These are phyloP conservation scores for Deroplatys truncata DNA, from an alignment of 2,888 invertebrate species.

Conservation along the genomic window DNA sequence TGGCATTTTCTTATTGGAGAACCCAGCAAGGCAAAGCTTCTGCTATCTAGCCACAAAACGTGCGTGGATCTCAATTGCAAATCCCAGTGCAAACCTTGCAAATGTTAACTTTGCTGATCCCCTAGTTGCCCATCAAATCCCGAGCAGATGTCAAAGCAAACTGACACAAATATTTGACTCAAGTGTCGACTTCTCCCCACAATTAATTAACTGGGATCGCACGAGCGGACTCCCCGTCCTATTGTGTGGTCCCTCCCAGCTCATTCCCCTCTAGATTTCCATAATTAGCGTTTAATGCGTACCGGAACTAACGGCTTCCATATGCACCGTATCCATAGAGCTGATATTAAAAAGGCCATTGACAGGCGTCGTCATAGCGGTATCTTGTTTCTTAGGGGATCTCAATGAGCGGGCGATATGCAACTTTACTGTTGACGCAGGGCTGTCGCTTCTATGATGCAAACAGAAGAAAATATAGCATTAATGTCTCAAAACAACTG, in stretches of 20 bases:
- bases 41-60: too few relatives aligned
- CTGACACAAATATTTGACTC: background rate
- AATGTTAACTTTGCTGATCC: background rate
- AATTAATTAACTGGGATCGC: background rate
- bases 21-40: background rate
- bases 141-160: background rate
- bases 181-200: background rate
- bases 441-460: too few relatives aligned
- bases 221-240: background rate
- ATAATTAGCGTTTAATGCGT: constrained; percentile 14
- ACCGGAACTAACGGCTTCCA: background rate
- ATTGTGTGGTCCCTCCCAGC: background rate
- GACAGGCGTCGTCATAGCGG: background rate
- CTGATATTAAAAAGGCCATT: background rate
- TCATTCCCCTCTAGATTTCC: background rate
- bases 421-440: background rate
- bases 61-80: background rate
- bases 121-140: background rate
- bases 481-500: too few relatives aligned
- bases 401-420: background rate
- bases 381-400: background rate
- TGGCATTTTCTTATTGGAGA: too few relatives aligned
- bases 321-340: background rate
- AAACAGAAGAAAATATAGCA: too few relatives aligned
- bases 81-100: background rate